Base-by-base conservation (phyloP, 2,888 invertebrate genomes). In the Drosophila infuscata region DNA sequence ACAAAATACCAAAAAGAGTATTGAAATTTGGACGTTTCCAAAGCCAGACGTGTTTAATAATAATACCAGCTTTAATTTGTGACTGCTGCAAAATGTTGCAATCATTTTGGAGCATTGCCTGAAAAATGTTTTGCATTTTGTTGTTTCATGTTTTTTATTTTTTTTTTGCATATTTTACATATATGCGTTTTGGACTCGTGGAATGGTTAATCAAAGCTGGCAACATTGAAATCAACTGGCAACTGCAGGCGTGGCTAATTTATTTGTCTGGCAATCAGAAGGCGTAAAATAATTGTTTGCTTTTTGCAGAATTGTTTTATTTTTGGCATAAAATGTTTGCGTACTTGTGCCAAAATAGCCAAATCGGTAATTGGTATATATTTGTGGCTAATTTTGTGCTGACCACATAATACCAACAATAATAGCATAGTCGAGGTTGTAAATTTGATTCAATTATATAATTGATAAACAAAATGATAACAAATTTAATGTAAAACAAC, bases 291-390 rank as follows among this genome's bases (percentile, higher is more conserved):
- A 76, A 71, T 71, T 71, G 76, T 76, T 66, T 74, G 64, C 20
- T 54, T 67, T 63, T 54, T 61, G 53, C 46, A 48, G 66, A 63
- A 75, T 79, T 70, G 62, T 76, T 82, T 59, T 60, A 69, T 70
- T 66, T 67, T 62, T 57, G 43, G 57, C 61, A 46, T 46, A 15
- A 15, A 46, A 25, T 46, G 20, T 25, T 46, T 46, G 15, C 15
- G 15, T 15, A 46, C 25, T 46, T 46, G 4, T 71, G 70, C 71
- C 61, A 52, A 33, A 54, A 57, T 43, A 60, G 20, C 58, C 49
- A 67, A 83, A 87, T 65, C 72, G 82, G 79, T 82, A 86, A 90
- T 88, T 88, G 88, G 86, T 87, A 88, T 85, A 90, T 87, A 79
- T 86, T 85, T 87, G 89, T 66, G 86, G 88, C 81, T 70, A 85